Percentiles rank a stretch among this genome's conserved stretches.
phyloP scores from a whole-genome alignment of 1,140 invertebrate genomes.

The Halotydeus destructor region DNA sequence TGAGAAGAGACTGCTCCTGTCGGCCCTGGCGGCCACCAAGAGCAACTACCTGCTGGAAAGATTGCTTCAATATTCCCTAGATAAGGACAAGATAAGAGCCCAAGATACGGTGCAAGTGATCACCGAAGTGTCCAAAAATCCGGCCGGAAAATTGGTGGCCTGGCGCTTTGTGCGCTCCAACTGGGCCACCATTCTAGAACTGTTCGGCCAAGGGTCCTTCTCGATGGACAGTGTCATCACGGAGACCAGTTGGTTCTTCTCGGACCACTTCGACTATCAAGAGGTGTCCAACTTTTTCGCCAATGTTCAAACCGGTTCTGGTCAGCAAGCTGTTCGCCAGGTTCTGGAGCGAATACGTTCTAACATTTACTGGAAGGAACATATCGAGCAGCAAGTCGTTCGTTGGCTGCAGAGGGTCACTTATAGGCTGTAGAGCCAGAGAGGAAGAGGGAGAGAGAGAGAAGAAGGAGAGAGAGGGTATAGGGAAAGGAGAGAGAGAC shows the following conservation, averaged over 20 bases:
- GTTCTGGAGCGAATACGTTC: slow-evolving; percentile 50
- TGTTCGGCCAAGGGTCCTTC: slow-evolving; percentile 22
- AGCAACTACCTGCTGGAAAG: slow-evolving; percentile 49
- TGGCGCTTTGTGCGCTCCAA: slow-evolving; percentile 54
- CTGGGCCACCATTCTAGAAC: slow-evolving; percentile 40
- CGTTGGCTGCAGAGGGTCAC: too few relatives aligned
- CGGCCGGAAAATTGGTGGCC: slow-evolving; percentile 42
- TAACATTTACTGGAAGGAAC: slow-evolving; percentile 50
- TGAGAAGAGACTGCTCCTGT: slow-evolving; percentile 41
- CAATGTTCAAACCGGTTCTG: slow-evolving; percentile 34
- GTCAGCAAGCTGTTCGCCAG: slow-evolving; percentile 40
- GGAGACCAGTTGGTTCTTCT: slow-evolving; percentile 42
- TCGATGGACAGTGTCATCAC: slow-evolving; percentile 44
- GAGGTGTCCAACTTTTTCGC: slow-evolving; percentile 32
- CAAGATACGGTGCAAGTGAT: slow-evolving; percentile 45
- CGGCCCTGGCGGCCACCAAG: slow-evolving; percentile 41
- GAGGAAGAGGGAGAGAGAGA: too few relatives aligned
- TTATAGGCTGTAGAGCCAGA: too few relatives aligned
- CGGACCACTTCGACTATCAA: slow-evolving; percentile 44
- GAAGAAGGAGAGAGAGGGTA: too few relatives aligned
- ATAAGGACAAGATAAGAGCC: slow-evolving; percentile 39
- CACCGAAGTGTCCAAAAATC: slow-evolving; percentile 41
- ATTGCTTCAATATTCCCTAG: slow-evolving; percentile 37
- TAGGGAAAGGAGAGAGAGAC: too few relatives aligned
- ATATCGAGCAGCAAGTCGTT: slow-evolving; percentile 37